Evolutionary conservation across 1,140 invertebrate species (phyloP), one percentile per base, ranked within the genome.

Genomic region (Drosophila tani): DNA sequence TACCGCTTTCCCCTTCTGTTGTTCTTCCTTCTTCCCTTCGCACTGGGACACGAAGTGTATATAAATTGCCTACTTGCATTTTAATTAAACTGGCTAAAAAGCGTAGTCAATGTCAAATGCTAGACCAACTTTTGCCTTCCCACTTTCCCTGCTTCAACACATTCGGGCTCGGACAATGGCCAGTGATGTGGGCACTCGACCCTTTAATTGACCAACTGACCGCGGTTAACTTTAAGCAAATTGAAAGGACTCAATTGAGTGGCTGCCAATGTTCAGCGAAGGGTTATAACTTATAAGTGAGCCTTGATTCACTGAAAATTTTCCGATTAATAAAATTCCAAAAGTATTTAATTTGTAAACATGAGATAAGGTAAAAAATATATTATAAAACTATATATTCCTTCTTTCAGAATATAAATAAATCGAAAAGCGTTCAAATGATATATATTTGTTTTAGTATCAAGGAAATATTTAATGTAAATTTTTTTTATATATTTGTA

Each of bases 31-130:
- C 63, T 40, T 59, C 19, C 50, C n/a, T 45, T 32, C 68, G 46
- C 47, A 45, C 32, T 46, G 69, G 84, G 51, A 79, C 85, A 88
- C 78, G 74, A 62, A 90, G 85, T 90, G 85, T 90, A 90, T 90
- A 90, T 90, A 90, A 90, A 90, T 90, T 90, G 85, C 85, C 85
- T 90, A 90, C 85, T 90, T 90, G 85, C 81, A 90, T 90, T 90
- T 90, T 90, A 90, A 90, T 90, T 90, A 90, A 90, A 90, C 81
- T 81, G 81, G 77, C 85, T 85, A 88, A 81, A 90, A 87, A 84
- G 67, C 81, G 74, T 71, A 79, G 74, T 81, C 84, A 84, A 88
- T 87, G 84, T 87, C 84, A 87, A 87, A 79, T 78, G 68, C 74
- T 77, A 59, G 75, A 77, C 74, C 74, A 77, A 77, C 63, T 77